Conservation (phyloP, 2,113 vertebrate species). For the Tretioscincus oriximinensis region DNA sequence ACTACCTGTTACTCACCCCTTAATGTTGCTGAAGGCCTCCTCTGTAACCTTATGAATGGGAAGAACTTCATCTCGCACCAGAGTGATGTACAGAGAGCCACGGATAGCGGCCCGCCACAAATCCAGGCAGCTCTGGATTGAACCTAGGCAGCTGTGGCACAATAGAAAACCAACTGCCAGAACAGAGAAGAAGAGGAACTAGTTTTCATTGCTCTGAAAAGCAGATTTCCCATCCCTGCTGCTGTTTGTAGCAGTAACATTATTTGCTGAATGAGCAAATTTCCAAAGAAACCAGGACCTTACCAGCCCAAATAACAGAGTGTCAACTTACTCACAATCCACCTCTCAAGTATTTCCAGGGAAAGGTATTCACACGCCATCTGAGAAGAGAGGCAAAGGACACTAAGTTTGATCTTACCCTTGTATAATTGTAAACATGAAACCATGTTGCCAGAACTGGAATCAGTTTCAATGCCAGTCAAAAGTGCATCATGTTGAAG, state of each 20-base stretch:
- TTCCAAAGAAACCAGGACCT: background rate
- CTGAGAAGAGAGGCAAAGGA: conserved; percentile 66
- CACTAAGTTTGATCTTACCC: background rate
- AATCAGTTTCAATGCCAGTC: no score
- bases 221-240: background rate
- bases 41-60: conserved; percentile 87
- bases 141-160: conserved; percentile 83
- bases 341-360: conserved; percentile 90
- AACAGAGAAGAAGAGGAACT: background rate
- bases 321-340: conserved; percentile 86
- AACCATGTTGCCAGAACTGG: no score
- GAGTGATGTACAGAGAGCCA: conserved; percentile 81
- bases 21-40: conserved; percentile 81
- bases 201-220: background rate
- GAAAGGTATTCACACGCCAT: conserved; percentile 92
- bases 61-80: conserved; percentile 85
- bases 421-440: background rate
- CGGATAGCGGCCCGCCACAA: conserved; percentile 88
- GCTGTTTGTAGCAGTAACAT: background rate
- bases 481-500: no score
- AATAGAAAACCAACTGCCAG: conserved; percentile 87
- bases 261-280: background rate
- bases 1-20: conserved; percentile 76
- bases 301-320: background rate
- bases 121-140: conserved; percentile 76